Base-by-base conservation (phyloP, 1,140 invertebrate genomes). In the Anoplolepis gracilipes region DNA sequence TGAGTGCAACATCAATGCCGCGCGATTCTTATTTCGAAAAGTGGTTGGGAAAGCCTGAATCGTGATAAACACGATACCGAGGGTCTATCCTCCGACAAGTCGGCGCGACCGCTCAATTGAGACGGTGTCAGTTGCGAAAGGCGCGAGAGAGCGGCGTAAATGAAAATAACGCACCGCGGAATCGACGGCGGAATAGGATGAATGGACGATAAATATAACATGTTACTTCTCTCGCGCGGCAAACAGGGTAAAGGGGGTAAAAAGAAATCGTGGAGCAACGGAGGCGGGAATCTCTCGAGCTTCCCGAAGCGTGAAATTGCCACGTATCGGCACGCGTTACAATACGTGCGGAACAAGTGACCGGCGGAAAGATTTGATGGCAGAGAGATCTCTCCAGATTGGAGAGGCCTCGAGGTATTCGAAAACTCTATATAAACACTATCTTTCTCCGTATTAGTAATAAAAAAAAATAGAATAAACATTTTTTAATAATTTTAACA, bases 301-400 rank as follows among this genome's bases (percentile, higher is more conserved):
- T 39, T n/a, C 65, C 7, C 81, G 39, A 76, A 65, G 85, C 85
- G 85, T 85, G 81, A 87, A 87, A 87, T 87, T 84, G 42, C 33
- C 78, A 72, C 69, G 85, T 72, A 86, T 84, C 78, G 78, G 79
- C 69, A 84, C 85, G 78, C 78, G 85, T 81, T 82, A 46, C 19
- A 22, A n/a, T 72, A 79, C 77, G 53, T 81, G 36, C 77, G 49
- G 64, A 70, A 57, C 65, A 72, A 42, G 76, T 55, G 62, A 67
- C 10, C 16, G 62, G 5, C 62, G 30, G 61, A 78, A 67, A 65
- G 13, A 28, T 28, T 1, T 28, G 5, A 76, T 19, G 13, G 28
- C 10, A 19, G 30, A 69, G 25, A 69, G 64, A 55, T 79, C 75
- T 16, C 39, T 70, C 7, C 36, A 30, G 25, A 25, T 5, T 33